Evolutionary conservation across 2,888 invertebrate species (phyloP), one percentile per base, ranked within the genome.

Genomic region (Clostera curtula): DNA sequence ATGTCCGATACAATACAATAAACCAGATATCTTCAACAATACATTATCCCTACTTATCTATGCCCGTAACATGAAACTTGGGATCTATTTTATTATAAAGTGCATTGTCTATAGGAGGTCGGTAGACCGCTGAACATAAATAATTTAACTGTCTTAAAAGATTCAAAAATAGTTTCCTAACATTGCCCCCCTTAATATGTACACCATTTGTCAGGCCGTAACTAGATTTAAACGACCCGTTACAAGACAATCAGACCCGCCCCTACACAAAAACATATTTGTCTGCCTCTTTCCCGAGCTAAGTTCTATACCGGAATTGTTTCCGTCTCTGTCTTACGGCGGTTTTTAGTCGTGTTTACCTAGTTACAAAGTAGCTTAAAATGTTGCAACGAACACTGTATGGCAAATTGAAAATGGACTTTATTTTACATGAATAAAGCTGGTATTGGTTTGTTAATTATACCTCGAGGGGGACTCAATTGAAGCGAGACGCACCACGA

Each of bases 141-240:
- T 82, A 82, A 82, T 83, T 82, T 80, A 83, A 77, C 76, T 77
- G 80, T 83, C 82, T 83, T 83, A 83, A 83, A 83, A 83, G 82
- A 83, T 83, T 83, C 83, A 83, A 83, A 83, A 83, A 83, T 83
- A 83, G 83, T 83, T 79, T 82, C 70, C 80, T 80, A 77, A 80
- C 82, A 77, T 77, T 76, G 75, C 82, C 83, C 80, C 77, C 79
- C 75, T 73, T 79, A 79, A 82, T 82, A 80, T 79, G 80, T 79
- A 75, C 75, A 80, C 83, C 83, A 82, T 83, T 83, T 83, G 80
- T 80, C 83, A 82, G 83, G 59, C 79, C 76, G 77, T 83, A 83
- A 83, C 83, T 79, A 71, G 77, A 82, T 83, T 83, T 83, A 80
- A 83, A 79, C 72, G 70, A 64, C 60, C 64, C 75, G 68, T 70